Percentiles rank a stretch among this genome's conserved stretches.
These are phyloP conservation scores for Tigriopus californicus DNA, from an alignment of 2,888 invertebrate species.

Conservation along the genomic window DNA sequence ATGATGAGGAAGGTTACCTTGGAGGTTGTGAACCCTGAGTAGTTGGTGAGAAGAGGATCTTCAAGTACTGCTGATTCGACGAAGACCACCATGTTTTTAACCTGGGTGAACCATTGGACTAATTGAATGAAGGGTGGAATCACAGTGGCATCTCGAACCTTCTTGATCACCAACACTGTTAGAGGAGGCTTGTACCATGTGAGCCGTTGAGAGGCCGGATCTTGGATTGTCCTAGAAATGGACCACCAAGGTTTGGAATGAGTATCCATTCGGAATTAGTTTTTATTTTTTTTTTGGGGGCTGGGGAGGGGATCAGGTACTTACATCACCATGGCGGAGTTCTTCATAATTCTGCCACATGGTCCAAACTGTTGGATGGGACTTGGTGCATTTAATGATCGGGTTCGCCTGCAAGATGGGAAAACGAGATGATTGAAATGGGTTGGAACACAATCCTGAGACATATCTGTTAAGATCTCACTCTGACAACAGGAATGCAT, in stretches of 20 bases:
- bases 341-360: constrained; percentile 93
- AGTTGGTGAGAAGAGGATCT: constrained; percentile 53
- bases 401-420: constrained; percentile 55
- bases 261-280: neutral
- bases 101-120: constrained; percentile 77
- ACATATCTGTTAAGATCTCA: too few relatives aligned
- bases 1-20: too few relatives aligned
- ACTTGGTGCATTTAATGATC: constrained; percentile 86
- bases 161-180: constrained; percentile 91
- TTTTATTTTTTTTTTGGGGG: neutral
- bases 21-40: constrained; percentile 42
- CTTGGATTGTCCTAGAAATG: constrained; percentile 68
- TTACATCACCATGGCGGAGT: constrained; percentile 89
- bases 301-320: too few relatives aligned
- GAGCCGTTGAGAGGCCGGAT: constrained; percentile 85
- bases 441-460: too few relatives aligned
- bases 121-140: constrained; percentile 76
- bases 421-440: neutral
- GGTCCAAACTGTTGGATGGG: constrained; percentile 94
- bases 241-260: too few relatives aligned
- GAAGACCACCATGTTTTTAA: constrained; percentile 86
- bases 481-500: too few relatives aligned
- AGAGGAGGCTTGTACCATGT: constrained; percentile 94
- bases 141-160: constrained; percentile 75
- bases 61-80: constrained; percentile 65